Evolutionary conservation across 1,140 invertebrate species (phyloP).

Genomic region (Heliothis subflexa): DNA sequence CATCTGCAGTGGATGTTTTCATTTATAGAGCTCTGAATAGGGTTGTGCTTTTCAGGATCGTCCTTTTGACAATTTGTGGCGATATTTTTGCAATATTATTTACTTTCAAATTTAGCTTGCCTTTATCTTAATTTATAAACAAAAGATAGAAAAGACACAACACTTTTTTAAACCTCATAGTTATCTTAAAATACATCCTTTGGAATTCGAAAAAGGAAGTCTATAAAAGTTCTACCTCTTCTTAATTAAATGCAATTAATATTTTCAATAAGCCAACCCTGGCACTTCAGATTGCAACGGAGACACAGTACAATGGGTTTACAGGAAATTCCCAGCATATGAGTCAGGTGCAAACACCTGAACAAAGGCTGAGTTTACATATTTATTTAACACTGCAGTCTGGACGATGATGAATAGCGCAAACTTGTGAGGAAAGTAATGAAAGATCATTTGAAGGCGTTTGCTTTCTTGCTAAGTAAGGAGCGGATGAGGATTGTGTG

Average conservation of each 20-base stretch:
- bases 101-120: too few relatives aligned
- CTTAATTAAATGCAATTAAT: too few relatives aligned
- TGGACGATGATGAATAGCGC: background rate
- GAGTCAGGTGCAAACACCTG: slow-evolving; percentile 48
- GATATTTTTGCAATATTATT: too few relatives aligned
- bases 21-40: slow-evolving; percentile 1
- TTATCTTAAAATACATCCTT: too few relatives aligned
- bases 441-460: background rate
- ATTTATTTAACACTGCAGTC: slow-evolving; percentile 47
- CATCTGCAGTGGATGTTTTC: too few relatives aligned
- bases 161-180: too few relatives aligned
- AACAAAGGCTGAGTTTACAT: slow-evolving; percentile 50
- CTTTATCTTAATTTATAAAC: too few relatives aligned
- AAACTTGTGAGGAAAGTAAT: slow-evolving; percentile 11
- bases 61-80: too few relatives aligned
- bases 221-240: too few relatives aligned
- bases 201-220: too few relatives aligned
- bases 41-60: background rate
- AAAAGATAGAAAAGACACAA: too few relatives aligned
- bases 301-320: slow-evolving; percentile 7
- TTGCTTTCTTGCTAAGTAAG: slow-evolving; percentile 2
- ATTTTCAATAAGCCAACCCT: background rate
- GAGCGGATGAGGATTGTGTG: background rate
- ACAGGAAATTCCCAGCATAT: slow-evolving; percentile 21
- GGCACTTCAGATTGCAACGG: background rate